Evolutionary conservation across 2,113 vertebrate genomes (phyloP), one percentile per base, ranked within the genome.

Genomic region (Leptodactylus fuscus): DNA sequence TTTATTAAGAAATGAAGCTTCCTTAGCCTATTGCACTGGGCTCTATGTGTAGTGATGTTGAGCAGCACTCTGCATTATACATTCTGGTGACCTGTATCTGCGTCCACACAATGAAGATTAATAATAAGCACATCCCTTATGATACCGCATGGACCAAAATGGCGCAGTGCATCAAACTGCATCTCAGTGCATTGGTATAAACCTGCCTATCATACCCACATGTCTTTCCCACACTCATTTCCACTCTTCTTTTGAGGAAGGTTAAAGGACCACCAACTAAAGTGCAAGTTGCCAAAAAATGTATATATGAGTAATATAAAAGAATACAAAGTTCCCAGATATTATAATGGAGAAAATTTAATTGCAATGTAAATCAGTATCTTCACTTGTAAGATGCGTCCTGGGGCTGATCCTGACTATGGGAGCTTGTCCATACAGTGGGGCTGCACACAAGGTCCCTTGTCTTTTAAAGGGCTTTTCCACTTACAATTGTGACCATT

Each of bases 221-320:
- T 16, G 44, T 48, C 44, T 48, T 41, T 58, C 75, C n/a, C 20
- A 1, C 22, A 36, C 18, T 27, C 4, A 13, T 78, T 58, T 48
- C 5, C 15, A 34, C 32, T 36, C 6, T 34, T 67, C 32, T 58
- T 2, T 58, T 15, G 34, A 79, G 53, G 29, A 60, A 27, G 34
- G 51, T 41, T 79, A 79, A 55, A 60, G 51, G 51, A 58, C 51
- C 53, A 60, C 6, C 22, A 79, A 79, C 76, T 79, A 79, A 79
- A 79, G 76, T 79, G 76, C 76, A 15, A 58, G 51, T 60, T 60
- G 34, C 53, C 51, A 41, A 5, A 44, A 79, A 41, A 34, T 15
- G 22, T 58, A 22, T 58, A 4, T 41, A 38, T n/a, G 16, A 34
- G 20, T 38, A 34, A 34, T 41, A 79, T 13, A 79, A 79, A 75